phyloP scores from a whole-genome alignment of 2,797 vertebrate species.

The Knipowitschia caucasica region DNA sequence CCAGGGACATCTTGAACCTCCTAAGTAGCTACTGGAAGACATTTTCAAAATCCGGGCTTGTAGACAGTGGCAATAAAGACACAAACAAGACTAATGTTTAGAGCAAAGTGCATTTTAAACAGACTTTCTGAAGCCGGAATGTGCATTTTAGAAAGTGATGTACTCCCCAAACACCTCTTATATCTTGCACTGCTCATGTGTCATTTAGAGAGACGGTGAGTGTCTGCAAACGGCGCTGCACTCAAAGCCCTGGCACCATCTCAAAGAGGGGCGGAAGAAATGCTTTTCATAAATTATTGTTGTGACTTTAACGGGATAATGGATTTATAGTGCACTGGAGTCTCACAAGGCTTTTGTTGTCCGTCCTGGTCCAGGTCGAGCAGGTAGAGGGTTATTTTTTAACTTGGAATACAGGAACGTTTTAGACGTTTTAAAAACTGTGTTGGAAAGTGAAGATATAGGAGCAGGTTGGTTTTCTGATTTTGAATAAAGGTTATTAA shows the following conservation, averaged over 20 bases:
- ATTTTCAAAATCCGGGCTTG: too few relatives aligned
- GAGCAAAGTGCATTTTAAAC: constrained; percentile 1
- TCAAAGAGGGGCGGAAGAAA: constrained; percentile 37
- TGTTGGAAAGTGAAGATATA: neutral
- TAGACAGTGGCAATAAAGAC: neutral
- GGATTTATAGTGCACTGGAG: constrained; percentile 37
- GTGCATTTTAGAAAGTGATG: neutral
- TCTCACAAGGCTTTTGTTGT: constrained; percentile 27
- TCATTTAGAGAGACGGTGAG: constrained; percentile 3
- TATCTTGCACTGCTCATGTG: neutral
- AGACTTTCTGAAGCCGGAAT: neutral
- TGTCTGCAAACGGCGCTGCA: constrained; percentile 10
- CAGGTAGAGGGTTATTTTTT: constrained; percentile 3
- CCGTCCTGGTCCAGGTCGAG: constrained; percentile 15
- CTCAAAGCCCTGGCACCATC: constrained; percentile 24
- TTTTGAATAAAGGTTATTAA: neutral
- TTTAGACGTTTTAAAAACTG: neutral
- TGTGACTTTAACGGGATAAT: constrained; percentile 42
- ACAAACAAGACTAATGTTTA: neutral
- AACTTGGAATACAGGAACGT: neutral
- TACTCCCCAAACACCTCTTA: constrained; percentile 2
- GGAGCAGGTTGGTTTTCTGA: constrained; percentile 1
- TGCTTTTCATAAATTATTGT: constrained; percentile 48
- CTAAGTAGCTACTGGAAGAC: too few relatives aligned
- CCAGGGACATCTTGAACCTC: too few relatives aligned